phyloP scores from a whole-genome alignment of 2,888 invertebrate species.

The Prosopocoilus inquinatus region DNA sequence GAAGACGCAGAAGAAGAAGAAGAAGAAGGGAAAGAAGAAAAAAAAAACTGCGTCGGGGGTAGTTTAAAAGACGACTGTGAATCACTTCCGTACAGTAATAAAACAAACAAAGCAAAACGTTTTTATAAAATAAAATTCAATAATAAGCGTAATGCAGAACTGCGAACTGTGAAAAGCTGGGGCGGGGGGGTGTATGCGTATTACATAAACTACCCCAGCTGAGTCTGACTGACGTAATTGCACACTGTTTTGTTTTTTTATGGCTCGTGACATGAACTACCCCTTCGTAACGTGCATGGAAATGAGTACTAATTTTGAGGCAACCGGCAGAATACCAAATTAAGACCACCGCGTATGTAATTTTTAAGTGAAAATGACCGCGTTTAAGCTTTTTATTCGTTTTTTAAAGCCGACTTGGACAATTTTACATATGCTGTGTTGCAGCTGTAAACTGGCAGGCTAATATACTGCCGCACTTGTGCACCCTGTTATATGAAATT shows the following conservation, averaged over 20 bases:
- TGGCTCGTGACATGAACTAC: constrained; percentile 14
- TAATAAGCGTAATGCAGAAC: background rate
- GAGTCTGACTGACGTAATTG: constrained; percentile 8
- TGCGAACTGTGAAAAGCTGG: background rate
- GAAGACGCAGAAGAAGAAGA: background rate
- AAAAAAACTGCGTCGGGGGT: too few species aligned
- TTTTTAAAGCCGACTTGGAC: constrained; percentile 8
- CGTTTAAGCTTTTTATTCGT: constrained; percentile 13
- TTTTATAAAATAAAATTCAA: constrained; percentile 2
- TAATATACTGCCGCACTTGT: too few species aligned
- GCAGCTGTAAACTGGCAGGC: too few species aligned
- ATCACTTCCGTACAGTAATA: background rate
- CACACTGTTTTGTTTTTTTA: constrained; percentile 7
- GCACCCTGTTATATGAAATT: too few species aligned
- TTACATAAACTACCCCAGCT: background rate
- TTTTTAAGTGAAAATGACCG: constrained; percentile 20
- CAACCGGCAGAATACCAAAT: constrained; percentile 20
- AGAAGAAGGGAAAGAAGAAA: too few species aligned
- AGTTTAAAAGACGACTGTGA: too few species aligned
- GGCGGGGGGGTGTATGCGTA: background rate
- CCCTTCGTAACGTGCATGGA: constrained; percentile 22
- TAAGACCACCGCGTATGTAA: constrained; percentile 19
- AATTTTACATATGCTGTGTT: too few species aligned
- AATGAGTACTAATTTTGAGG: constrained; percentile 27
- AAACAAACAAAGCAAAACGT: background rate